Conservation (phyloP, 2,113 vertebrate genomes). For the Dendropsophus ebraccatus region DNA sequence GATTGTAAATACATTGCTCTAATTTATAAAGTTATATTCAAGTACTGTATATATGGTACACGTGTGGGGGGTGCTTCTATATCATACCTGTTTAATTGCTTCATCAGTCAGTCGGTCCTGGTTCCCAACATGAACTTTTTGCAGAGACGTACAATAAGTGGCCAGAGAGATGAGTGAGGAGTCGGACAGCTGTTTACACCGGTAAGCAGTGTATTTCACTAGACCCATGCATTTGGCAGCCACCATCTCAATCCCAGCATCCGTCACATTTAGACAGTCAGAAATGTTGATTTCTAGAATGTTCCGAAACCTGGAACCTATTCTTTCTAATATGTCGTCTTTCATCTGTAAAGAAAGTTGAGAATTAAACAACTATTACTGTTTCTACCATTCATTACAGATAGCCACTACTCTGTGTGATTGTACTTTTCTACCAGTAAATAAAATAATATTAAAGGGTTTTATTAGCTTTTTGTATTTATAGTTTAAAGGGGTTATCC, state of each 20-base stretch:
- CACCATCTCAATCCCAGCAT: conserved; percentile 88
- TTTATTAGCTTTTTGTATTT: too few species aligned
- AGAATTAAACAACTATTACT: neutral
- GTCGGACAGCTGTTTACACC: conserved; percentile 97
- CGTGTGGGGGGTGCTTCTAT: too few species aligned
- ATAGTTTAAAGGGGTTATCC: too few species aligned
- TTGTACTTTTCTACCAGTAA: too few species aligned
- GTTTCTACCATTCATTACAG: too few species aligned
- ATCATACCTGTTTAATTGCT: conserved; percentile 87
- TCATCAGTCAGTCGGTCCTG: conserved; percentile 95
- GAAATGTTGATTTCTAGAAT: conserved; percentile 97
- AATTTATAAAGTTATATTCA: too few species aligned
- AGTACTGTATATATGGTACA: too few species aligned
- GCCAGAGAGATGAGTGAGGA: conserved; percentile 87
- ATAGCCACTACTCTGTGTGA: too few species aligned
- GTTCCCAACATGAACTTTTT: conserved; percentile 95
- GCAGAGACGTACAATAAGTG: conserved; percentile 89
- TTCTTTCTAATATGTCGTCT: conserved; percentile 93
- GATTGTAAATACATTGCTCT: too few species aligned
- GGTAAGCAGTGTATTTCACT: conserved; percentile 91
- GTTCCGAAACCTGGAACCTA: conserved; percentile 93
- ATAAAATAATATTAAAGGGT: too few species aligned
- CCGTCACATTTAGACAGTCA: conserved; percentile 92
- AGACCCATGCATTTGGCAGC: conserved; percentile 91
- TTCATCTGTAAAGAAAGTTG: conserved; percentile 79